Conservation (phyloP, 2,113 vertebrate genomes). For the Cephalopholis sonnerati region DNA sequence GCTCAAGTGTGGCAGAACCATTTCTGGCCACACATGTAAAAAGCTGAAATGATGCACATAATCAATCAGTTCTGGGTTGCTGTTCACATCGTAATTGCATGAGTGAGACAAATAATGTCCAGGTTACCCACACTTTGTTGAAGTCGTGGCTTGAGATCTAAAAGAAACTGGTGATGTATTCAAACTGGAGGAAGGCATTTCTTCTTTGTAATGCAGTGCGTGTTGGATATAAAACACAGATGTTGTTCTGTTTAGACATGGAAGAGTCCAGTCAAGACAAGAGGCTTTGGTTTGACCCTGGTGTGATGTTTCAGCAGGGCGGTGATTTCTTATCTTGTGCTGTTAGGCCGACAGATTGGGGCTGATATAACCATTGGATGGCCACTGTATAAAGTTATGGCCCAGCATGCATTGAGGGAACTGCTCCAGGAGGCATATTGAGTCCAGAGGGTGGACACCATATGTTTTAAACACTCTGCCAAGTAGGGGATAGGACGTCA, state of each 20-base stretch:
- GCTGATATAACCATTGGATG: constrained; percentile 34
- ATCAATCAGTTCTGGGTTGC: constrained; percentile 29
- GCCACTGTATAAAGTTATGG: constrained; percentile 44
- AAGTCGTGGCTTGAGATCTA: constrained; percentile 42
- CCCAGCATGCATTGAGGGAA: constrained; percentile 57
- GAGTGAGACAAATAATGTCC: not conserved
- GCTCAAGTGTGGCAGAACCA: not conserved
- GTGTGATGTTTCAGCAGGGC: constrained; percentile 37
- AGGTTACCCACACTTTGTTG: constrained; percentile 18
- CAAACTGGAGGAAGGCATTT: constrained; percentile 11
- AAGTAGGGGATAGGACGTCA: constrained; percentile 66
- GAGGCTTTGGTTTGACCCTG: constrained; percentile 4
- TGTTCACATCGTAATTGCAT: constrained; percentile 16
- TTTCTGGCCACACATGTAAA: not conserved
- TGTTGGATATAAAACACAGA: constrained; percentile 68
- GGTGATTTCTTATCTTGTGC: constrained; percentile 56
- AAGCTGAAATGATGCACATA: not conserved
- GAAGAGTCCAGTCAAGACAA: constrained; percentile 35
- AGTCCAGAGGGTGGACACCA: constrained; percentile 60
- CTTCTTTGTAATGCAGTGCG: constrained; percentile 3
- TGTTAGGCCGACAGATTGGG: constrained; percentile 37
- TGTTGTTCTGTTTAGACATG: constrained; percentile 57
- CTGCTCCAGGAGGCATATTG: not conserved
- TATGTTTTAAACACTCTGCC: constrained; percentile 59
- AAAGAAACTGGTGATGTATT: constrained; percentile 15